Percentiles rank a stretch among this genome's conserved stretches.
These are phyloP conservation scores for Capreolus pygargus DNA, from an alignment of 2,113 vertebrate species.

Conservation along the genomic window DNA sequence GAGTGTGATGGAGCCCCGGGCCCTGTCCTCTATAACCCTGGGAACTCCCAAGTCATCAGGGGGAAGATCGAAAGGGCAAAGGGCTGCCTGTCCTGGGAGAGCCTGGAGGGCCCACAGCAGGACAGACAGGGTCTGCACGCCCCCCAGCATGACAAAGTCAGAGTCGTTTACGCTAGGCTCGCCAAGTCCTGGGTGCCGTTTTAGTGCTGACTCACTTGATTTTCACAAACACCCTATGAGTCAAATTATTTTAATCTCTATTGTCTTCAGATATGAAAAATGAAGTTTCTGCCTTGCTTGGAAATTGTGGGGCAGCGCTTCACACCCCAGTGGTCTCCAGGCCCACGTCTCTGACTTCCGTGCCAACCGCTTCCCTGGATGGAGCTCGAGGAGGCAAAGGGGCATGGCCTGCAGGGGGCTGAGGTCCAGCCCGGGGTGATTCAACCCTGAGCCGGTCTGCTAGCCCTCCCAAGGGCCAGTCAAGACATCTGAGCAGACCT, in stretches of 20 bases:
- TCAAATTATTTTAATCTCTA: not conserved
- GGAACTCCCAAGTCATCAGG: not conserved
- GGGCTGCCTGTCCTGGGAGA: not conserved
- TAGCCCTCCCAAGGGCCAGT: too few species aligned
- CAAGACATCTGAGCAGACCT: not conserved
- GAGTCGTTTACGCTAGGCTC: fast-evolving
- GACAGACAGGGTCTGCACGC: fast-evolving
- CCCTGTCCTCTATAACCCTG: not conserved
- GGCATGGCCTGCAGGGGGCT: not conserved
- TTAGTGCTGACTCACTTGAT: not conserved
- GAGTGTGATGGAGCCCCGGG: not conserved
- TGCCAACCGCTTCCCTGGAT: fast-evolving
- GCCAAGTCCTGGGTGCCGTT: not conserved
- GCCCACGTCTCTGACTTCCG: fast-evolving
- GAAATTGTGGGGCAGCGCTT: fast-evolving
- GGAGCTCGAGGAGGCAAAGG: fast-evolving
- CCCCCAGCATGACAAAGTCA: not conserved
- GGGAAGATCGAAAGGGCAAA: not conserved
- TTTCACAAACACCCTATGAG: not conserved
- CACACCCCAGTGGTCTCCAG: fast-evolving
- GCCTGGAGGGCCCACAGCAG: not conserved
- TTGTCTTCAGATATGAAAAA: not conserved
- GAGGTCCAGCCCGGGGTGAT: fast-evolving
- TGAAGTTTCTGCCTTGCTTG: not conserved
- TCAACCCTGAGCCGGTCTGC: fast-evolving